Evolutionary conservation across 2,113 vertebrate species (phyloP), one percentile per base, ranked within the genome.

Genomic region (Phoenicopterus ruber): DNA sequence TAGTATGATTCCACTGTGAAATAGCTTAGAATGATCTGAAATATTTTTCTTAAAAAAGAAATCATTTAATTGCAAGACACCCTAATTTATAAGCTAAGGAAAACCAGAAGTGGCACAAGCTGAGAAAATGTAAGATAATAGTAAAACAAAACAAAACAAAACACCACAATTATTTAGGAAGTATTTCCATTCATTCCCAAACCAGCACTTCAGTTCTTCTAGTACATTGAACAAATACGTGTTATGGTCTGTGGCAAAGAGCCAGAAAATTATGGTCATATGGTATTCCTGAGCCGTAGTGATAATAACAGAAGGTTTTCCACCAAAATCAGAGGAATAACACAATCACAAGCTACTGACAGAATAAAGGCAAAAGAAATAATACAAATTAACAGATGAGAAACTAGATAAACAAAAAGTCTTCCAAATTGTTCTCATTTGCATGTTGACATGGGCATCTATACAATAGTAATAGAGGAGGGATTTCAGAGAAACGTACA

Each of bases 401-500:
- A 72, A 94, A 54, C 19, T 7, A 82, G 38, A 62, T 11, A 73
- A 92, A 62, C 28, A 47, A 71, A 59, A 67, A 54, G 13, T 25
- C 46, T 73, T 67, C 44, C 31, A 58, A 86, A 32, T 16, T 10
- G 1, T 61, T 88, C 69, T 70, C 19, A 47, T 9, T 72, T 57
- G 49, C 67, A 34, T 69, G 40, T 72, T 73, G 66, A 38, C 7
- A 2, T 10, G 38, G 63, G 36, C 19, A 73, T 10, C 15, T 78
- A 36, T 44, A 24, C 32, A 73, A 18, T 4, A 0, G 0, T 15
- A 73, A 58, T 13, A 62, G 46, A 52, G n/a, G 0, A 91, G 63
- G 40, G 28, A 22, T 78, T 38, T 55, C 87, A 78, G 72, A 42
- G 26, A 55, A 82, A 17, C 0, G 5, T 8, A 4, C 4, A 18